Evolutionary conservation across 2,797 vertebrate species (phyloP).

Genomic region (Sarcophilus harrisii): DNA sequence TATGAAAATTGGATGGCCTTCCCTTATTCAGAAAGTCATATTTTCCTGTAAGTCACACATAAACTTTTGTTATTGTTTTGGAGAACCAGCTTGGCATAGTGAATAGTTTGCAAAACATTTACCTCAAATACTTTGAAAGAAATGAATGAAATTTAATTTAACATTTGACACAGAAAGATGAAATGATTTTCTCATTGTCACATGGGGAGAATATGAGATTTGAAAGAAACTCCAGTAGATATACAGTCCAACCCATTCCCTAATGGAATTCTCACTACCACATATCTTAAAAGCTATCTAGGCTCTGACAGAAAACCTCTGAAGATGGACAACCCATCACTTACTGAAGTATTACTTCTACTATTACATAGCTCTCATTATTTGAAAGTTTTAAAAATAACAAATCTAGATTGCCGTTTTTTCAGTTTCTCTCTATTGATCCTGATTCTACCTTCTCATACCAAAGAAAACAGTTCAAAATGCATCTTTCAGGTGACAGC

Average conservation of each 20-base stretch:
- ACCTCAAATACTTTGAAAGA: not conserved
- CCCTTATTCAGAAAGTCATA: not conserved
- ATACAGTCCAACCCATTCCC: not conserved
- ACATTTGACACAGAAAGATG: not conserved
- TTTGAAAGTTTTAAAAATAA: not conserved
- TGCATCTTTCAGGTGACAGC: not conserved
- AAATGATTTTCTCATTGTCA: not conserved
- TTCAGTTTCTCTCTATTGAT: not conserved
- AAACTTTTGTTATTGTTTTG: not conserved
- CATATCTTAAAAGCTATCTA: not conserved
- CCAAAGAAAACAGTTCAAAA: not conserved
- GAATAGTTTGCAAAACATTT: not conserved
- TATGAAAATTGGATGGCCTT: not conserved
- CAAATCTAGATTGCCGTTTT: not conserved
- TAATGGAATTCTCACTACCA: not conserved
- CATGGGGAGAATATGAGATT: not conserved
- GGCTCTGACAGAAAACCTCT: not conserved
- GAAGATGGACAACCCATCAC: not conserved
- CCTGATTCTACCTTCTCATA: not conserved
- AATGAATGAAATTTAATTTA: not conserved
- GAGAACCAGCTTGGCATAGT: not conserved
- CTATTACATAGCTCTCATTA: not conserved
- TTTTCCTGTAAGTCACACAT: not conserved
- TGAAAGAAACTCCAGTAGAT: not conserved
- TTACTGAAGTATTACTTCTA: not conserved